These are phyloP conservation scores for Myiotriccus ornatus DNA, from an alignment of 2,797 vertebrate species.

Conservation along the genomic window DNA sequence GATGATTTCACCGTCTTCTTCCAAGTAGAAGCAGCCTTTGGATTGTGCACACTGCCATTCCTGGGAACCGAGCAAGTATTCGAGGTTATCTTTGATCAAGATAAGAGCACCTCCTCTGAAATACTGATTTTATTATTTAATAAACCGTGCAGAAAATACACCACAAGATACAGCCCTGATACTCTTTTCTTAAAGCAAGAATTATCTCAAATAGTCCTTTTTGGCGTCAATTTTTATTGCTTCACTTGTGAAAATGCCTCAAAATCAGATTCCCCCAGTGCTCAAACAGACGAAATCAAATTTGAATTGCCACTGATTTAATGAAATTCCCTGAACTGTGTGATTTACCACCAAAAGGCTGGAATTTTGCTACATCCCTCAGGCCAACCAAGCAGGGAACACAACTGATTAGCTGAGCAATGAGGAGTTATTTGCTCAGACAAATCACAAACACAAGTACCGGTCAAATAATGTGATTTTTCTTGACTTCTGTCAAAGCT, in stretches of 20 bases:
- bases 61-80: constrained; percentile 68
- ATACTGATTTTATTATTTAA: neutral
- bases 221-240: neutral
- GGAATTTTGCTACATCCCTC: neutral
- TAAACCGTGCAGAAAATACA: neutral
- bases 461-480: neutral
- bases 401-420: neutral
- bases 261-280: neutral
- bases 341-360: neutral
- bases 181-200: neutral
- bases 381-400: neutral
- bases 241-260: neutral
- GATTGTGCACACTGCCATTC: constrained; percentile 81
- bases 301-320: neutral
- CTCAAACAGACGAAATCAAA: neutral
- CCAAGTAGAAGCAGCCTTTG: constrained; percentile 90
- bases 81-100: neutral
- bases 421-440: neutral
- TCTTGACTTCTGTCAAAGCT: neutral
- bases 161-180: neutral
- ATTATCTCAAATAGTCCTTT: neutral
- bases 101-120: neutral
- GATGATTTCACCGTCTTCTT: constrained; percentile 83
- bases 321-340: neutral
- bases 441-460: neutral